Evolutionary conservation across 2,888 invertebrate species (phyloP).

Genomic region (Spialia ferax): DNA sequence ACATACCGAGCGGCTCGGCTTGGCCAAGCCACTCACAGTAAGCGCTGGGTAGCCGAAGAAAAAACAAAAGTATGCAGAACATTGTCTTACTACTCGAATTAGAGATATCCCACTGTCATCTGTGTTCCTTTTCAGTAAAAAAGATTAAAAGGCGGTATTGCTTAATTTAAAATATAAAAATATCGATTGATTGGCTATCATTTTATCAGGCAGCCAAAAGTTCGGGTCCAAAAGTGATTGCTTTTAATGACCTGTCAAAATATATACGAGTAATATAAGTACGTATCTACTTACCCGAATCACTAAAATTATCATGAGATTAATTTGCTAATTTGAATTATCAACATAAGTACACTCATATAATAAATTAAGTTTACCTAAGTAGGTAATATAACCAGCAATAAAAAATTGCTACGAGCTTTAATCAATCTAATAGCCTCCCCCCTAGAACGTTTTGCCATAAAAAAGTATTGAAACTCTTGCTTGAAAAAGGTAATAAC

Average conservation of each 20-base stretch:
- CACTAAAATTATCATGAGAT: no score
- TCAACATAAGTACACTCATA: no score
- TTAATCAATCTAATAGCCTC: conserved; percentile 6
- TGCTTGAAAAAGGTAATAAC: not conserved
- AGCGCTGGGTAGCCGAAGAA: conserved; percentile 66
- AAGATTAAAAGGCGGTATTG: no score
- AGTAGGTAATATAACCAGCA: not conserved
- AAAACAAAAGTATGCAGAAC: conserved; percentile 61
- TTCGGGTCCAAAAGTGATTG: no score
- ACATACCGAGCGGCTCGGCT: conserved; percentile 54
- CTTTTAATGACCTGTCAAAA: no score
- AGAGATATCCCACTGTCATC: not conserved
- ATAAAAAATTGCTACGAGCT: not conserved
- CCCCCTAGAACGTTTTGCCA: not conserved
- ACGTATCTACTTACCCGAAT: no score
- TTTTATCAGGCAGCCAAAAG: not conserved
- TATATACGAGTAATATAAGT: no score
- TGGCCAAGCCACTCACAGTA: conserved; percentile 67
- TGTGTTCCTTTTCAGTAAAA: no score
- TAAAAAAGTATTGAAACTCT: not conserved
- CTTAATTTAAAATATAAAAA: no score
- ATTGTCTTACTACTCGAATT: not conserved
- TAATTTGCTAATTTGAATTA: no score
- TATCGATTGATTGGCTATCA: not conserved
- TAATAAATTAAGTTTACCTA: no score